These are phyloP conservation scores for Cnemophilus loriae DNA, from an alignment of 2,113 vertebrate genomes.

Conservation along the genomic window DNA sequence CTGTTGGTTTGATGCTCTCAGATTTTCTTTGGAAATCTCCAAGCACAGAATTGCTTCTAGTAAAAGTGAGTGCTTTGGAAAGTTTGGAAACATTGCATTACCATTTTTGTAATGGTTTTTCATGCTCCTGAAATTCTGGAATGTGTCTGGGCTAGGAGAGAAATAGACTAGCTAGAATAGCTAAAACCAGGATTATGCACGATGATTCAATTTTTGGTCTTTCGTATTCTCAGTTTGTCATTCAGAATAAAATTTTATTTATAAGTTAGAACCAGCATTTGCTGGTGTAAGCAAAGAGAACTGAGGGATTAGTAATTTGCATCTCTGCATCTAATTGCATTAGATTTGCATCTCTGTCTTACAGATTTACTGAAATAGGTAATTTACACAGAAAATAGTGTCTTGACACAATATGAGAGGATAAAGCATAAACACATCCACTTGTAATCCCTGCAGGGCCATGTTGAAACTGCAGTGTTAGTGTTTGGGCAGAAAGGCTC, in stretches of 20 bases:
- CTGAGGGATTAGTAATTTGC: conserved; percentile 37
- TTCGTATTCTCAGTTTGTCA: background rate
- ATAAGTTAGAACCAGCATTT: background rate
- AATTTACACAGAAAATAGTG: conserved; percentile 40
- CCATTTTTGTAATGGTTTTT: background rate
- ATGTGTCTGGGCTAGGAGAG: background rate
- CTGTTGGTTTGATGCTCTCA: background rate
- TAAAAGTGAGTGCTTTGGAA: background rate
- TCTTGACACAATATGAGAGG: conserved; percentile 23
- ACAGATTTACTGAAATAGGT: conserved; percentile 28
- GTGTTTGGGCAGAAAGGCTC: background rate
- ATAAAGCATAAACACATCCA: conserved; percentile 17
- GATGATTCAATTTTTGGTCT: conserved; percentile 34
- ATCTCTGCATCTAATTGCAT: conserved; percentile 49
- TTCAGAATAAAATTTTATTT: conserved; percentile 24
- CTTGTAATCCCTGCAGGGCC: conserved; percentile 29
- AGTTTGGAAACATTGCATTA: background rate
- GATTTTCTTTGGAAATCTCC: background rate
- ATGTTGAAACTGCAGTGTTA: background rate
- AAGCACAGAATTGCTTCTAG: background rate
- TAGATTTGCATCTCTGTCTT: conserved; percentile 45
- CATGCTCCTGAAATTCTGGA: background rate
- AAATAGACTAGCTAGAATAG: background rate
- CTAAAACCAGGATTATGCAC: background rate
- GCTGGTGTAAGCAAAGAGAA: conserved; percentile 1